Evolutionary conservation across 2,113 vertebrate genomes (phyloP).

Genomic region (Myxocyprinus asiaticus): DNA sequence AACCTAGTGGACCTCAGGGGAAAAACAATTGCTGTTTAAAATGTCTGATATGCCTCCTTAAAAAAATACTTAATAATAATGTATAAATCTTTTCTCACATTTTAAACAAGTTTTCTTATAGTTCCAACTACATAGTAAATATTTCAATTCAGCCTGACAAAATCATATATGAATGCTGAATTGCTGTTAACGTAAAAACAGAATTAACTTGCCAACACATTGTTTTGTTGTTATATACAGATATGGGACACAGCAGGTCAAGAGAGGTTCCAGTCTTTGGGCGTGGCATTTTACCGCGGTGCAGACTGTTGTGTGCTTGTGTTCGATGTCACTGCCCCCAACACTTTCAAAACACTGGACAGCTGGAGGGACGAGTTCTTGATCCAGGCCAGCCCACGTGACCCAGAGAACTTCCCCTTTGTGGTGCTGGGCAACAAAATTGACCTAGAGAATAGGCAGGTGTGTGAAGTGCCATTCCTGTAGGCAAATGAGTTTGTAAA

Average conservation of each 20-base stretch:
- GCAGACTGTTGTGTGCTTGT: slow-evolving; percentile 97
- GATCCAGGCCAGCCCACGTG: slow-evolving; percentile 95
- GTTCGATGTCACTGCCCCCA: slow-evolving; percentile 96
- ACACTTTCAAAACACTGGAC: slow-evolving; percentile 96
- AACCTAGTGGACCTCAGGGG: too few relatives aligned
- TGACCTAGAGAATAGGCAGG: slow-evolving; percentile 98
- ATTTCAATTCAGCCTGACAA: too few relatives aligned
- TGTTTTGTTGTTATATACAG: slow-evolving; percentile 62
- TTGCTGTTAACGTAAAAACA: too few relatives aligned
- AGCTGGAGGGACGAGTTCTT: slow-evolving; percentile 98
- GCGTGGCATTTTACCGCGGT: slow-evolving; percentile 96
- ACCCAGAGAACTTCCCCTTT: slow-evolving; percentile 97
- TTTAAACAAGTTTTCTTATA: too few relatives aligned
- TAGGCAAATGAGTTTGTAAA: neutral
- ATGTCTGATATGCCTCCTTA: too few relatives aligned
- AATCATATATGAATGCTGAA: too few relatives aligned
- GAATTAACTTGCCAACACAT: too few relatives aligned
- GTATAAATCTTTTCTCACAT: too few relatives aligned
- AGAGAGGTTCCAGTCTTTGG: slow-evolving; percentile 95
- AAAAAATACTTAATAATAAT: too few relatives aligned
- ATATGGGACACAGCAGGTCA: slow-evolving; percentile 99
- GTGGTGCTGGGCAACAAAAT: slow-evolving; percentile 98
- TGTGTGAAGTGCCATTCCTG: slow-evolving; percentile 53
- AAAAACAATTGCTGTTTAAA: too few relatives aligned
- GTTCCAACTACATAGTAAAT: too few relatives aligned